A percentile compares a stretch with the other conserved stretches of the same genome.
Conservation (phyloP, 1,140 invertebrate species). For the Pogonognathellus flavescens region DNA sequence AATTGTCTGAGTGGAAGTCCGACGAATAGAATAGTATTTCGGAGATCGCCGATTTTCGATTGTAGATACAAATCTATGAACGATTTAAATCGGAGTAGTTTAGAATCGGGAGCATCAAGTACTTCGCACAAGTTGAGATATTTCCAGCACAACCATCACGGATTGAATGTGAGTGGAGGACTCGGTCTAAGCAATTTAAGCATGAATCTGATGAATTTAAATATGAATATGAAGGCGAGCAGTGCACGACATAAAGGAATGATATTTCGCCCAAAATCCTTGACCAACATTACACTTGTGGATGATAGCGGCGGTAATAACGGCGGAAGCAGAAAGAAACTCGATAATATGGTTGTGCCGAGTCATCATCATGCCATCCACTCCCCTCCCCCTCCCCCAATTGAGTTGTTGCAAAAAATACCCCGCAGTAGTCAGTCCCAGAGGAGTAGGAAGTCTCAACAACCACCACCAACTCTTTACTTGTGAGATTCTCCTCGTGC, state of each 20-base stretch:
- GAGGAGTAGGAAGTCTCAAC: slow-evolving; percentile 56
- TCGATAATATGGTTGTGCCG: slow-evolving; percentile 61
- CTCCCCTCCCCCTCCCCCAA: slow-evolving; percentile 58
- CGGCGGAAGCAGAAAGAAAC: slow-evolving; percentile 54
- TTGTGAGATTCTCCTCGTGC: slow-evolving; percentile 45
- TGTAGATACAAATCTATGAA: slow-evolving; percentile 67
- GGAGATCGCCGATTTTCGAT: slow-evolving; percentile 65
- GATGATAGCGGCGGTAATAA: slow-evolving; percentile 25
- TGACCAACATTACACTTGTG: slow-evolving; percentile 60
- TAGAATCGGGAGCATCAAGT: slow-evolving; percentile 61
- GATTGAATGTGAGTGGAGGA: slow-evolving; percentile 52
- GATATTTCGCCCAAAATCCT: slow-evolving; percentile 62
- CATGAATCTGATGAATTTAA: slow-evolving; percentile 53
- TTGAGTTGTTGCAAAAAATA: slow-evolving; percentile 57
- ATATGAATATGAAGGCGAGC: slow-evolving; percentile 53
- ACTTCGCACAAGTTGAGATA: slow-evolving; percentile 54
- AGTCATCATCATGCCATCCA: slow-evolving; percentile 59
- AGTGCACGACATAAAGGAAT: slow-evolving; percentile 51
- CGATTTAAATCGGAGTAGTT: slow-evolving; percentile 62
- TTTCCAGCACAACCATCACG: slow-evolving; percentile 61
- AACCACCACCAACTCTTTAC: slow-evolving; percentile 55
- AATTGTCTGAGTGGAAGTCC: slow-evolving; percentile 60
- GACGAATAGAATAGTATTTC: slow-evolving; percentile 62
- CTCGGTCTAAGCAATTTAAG: slow-evolving; percentile 42
- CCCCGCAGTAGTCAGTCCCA: slow-evolving; percentile 54